Evolutionary conservation across 1,140 invertebrate species (phyloP).

Genomic region (Elymnias hypermnestra): DNA sequence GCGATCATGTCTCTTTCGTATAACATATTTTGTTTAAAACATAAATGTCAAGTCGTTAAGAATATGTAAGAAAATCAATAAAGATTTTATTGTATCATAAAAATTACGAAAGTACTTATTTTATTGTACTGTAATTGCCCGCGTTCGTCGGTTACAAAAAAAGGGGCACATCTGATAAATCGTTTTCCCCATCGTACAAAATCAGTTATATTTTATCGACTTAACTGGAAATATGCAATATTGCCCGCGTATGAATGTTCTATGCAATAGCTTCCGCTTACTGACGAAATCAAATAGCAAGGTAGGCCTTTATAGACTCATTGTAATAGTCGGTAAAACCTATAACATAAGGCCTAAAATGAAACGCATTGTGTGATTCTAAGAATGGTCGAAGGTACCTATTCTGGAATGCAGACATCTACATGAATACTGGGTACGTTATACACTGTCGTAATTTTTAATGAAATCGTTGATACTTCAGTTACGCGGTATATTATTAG

Average conservation of each 20-base stretch:
- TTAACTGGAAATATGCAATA: constrained; percentile 35
- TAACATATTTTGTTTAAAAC: too few relatives aligned
- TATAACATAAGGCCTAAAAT: constrained; percentile 6
- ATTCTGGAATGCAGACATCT: constrained; percentile 30
- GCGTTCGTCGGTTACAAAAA: neutral
- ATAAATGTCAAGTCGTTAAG: neutral
- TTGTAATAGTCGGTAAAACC: constrained; percentile 8
- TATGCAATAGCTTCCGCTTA: constrained; percentile 43
- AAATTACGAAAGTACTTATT: constrained; percentile 1
- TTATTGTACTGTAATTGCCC: neutral
- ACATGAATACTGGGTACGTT: constrained; percentile 20
- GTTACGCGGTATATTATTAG: constrained; percentile 4
- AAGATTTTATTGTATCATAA: neutral
- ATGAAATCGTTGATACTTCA: constrained; percentile 21
- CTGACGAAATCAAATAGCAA: constrained; percentile 50
- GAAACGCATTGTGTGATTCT: neutral
- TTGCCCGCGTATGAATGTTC: constrained; percentile 25
- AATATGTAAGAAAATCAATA: neutral
- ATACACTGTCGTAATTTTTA: constrained; percentile 24
- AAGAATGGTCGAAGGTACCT: constrained; percentile 2
- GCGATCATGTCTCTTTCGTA: too few relatives aligned
- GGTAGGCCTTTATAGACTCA: constrained; percentile 11
- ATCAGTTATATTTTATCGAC: constrained; percentile 25
- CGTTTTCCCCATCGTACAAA: constrained; percentile 5
- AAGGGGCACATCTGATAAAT: neutral